Conservation (phyloP, 2,888 invertebrate genomes). For the Mythimna pallens region DNA sequence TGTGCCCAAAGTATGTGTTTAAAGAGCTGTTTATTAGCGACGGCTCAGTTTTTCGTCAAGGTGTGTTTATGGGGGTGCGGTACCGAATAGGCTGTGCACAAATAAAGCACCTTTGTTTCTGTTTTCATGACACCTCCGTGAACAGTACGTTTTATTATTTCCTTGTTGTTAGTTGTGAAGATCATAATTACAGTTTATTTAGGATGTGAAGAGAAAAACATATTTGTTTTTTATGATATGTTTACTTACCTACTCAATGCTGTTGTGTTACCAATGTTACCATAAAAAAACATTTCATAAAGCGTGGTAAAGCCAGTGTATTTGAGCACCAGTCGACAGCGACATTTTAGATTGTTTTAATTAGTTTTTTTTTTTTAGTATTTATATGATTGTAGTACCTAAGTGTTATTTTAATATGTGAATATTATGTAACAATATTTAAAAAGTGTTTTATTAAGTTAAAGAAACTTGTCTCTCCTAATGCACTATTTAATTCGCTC, state of each 20-base stretch:
- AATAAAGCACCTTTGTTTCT: slow-evolving; percentile 42
- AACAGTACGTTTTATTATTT: slow-evolving; percentile 38
- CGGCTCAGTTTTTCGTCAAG: slow-evolving; percentile 47
- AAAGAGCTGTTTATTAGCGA: slow-evolving; percentile 42
- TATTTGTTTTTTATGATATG: slow-evolving; percentile 7
- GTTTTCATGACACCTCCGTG: slow-evolving; percentile 40
- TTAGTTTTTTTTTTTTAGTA: too few species aligned
- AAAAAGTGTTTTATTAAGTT: too few species aligned
- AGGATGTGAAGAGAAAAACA: slow-evolving; percentile 11
- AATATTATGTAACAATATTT: too few species aligned
- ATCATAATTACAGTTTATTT: slow-evolving; percentile 41
- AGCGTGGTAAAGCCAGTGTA: not conserved
- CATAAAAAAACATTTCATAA: not conserved
- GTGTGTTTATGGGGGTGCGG: slow-evolving; percentile 34
- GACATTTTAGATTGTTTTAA: too few species aligned
- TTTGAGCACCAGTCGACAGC: too few species aligned
- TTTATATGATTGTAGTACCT: too few species aligned
- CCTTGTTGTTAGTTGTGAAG: slow-evolving; percentile 32
- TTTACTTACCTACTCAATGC: not conserved
- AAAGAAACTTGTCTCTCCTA: too few species aligned
- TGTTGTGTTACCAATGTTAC: not conserved
- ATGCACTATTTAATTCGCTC: too few species aligned
- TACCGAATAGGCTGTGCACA: slow-evolving; percentile 18
- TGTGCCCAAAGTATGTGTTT: slow-evolving; percentile 38
- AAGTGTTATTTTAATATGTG: too few species aligned